Evolutionary conservation across 1,140 invertebrate species (phyloP).

Genomic region (Pogonomyrmex californicus): DNA sequence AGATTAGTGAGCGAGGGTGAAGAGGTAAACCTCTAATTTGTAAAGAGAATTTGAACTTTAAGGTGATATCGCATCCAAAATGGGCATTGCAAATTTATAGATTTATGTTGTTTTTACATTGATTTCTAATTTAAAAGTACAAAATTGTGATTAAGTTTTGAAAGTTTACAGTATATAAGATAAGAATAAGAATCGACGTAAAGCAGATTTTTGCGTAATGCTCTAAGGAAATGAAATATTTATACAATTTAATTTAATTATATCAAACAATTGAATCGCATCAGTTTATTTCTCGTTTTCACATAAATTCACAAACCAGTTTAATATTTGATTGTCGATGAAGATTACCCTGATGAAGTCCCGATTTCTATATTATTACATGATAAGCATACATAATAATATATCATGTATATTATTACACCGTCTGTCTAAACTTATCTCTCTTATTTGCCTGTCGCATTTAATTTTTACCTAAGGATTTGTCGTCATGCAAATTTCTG

Average conservation of each 20-base stretch:
- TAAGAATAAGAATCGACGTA: neutral
- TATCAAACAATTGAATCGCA: conserved; percentile 7
- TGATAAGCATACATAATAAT: neutral
- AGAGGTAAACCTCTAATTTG: conserved; percentile 10
- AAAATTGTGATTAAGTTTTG: neutral
- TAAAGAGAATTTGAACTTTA: neutral
- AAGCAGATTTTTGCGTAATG: neutral
- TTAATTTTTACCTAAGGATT: conserved; percentile 25
- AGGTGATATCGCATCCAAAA: neutral
- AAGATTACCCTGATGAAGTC: conserved; percentile 1
- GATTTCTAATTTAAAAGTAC: neutral
- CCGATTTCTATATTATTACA: conserved; percentile 2
- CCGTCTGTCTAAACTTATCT: neutral
- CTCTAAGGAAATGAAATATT: conserved; percentile 3
- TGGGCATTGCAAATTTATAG: neutral
- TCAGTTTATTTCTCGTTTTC: neutral
- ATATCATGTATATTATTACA: conserved; percentile 20
- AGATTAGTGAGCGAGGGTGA: neutral
- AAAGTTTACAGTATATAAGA: neutral
- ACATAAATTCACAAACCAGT: conserved; percentile 31
- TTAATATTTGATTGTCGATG: conserved; percentile 15
- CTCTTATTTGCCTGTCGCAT: conserved; percentile 3
- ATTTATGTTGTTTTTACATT: neutral
- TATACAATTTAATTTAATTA: neutral
- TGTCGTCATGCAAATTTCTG: neutral